These are phyloP conservation scores for Anastrepha obliqua DNA, from an alignment of 1,140 invertebrate genomes.

Conservation along the genomic window DNA sequence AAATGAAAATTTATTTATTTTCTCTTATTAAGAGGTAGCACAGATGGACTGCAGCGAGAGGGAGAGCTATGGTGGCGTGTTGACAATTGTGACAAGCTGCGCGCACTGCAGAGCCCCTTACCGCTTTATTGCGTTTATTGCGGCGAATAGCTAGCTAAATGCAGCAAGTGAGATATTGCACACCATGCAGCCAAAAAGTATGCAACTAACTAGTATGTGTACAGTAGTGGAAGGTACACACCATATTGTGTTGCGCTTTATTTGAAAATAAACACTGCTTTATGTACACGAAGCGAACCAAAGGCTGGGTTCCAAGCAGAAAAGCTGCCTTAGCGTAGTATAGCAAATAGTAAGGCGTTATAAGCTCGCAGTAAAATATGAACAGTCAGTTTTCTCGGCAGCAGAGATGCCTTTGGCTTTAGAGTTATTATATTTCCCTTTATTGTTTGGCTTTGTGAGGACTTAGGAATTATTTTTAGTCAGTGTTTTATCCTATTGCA, in stretches of 20 bases:
- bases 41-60: neutral
- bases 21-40: neutral
- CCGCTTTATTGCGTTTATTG: neutral
- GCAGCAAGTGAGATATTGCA: neutral
- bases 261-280: neutral
- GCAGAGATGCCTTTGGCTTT: neutral
- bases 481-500: neutral
- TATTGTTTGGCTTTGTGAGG: neutral
- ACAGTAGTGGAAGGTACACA: neutral
- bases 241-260: neutral
- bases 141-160: neutral
- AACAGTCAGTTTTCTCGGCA: neutral
- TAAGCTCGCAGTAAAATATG: neutral
- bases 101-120: neutral
- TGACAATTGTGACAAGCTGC: neutral
- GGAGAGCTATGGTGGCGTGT: neutral
- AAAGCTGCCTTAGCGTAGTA: neutral
- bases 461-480: constrained; percentile 7
- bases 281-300: neutral
- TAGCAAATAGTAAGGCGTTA: constrained; percentile 20
- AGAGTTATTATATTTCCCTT: neutral
- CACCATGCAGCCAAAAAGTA: neutral
- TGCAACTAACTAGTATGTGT: constrained; percentile 1
- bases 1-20: constrained; percentile 35
- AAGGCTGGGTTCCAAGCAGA: neutral